A percentile compares a stretch with the other conserved stretches of the same genome.
Conservation (phyloP, 2,113 vertebrate genomes). For the human region GRCh38 chr4:63406001-63406500, state of each 20-base stretch:
- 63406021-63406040: too few species aligned
- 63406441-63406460: background rate
- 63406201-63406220: background rate
- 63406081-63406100: too few species aligned
- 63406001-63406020: too few species aligned
- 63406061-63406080: too few species aligned
- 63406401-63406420: background rate
- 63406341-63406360: background rate
- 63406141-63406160: too few species aligned
- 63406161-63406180: too few species aligned
- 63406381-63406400: background rate
- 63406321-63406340: background rate
- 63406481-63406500: background rate
- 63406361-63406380: background rate
- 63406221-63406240: background rate
- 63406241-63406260: background rate
- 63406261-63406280: background rate
- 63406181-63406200: too few species aligned
- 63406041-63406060: too few species aligned
- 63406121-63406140: too few species aligned
- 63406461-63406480: background rate
- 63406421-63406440: background rate
- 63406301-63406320: background rate
- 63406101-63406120: too few species aligned
- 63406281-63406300: background rate